Evolutionary conservation across 2,888 invertebrate species (phyloP).

Genomic region (Acanthosepion pharaonis): DNA sequence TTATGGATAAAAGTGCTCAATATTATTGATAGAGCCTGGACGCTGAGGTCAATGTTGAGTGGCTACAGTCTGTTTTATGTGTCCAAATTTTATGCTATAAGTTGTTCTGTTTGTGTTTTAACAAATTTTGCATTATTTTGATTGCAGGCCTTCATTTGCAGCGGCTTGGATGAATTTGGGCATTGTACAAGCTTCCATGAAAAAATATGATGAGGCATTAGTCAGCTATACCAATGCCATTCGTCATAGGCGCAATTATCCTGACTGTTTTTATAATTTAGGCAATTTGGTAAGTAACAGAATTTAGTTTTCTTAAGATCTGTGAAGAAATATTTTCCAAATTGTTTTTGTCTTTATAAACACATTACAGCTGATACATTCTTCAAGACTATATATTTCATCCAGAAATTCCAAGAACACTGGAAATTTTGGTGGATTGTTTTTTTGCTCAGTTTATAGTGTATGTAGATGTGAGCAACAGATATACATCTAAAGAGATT

Average conservation of each 20-base stretch:
- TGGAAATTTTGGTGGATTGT: no score
- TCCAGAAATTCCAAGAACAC: no score
- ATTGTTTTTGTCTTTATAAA: background rate
- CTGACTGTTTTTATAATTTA: conserved; percentile 94
- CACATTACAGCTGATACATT: no score
- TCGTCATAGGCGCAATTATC: conserved; percentile 84
- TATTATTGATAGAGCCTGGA: no score
- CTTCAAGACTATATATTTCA: no score
- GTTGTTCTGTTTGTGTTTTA: background rate
- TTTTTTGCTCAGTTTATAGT: no score
- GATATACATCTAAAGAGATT: no score
- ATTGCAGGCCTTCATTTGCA: conserved; percentile 85
- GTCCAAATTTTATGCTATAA: background rate
- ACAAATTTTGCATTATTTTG: background rate
- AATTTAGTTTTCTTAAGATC: background rate
- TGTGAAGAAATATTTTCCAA: background rate
- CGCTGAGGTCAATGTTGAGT: no score
- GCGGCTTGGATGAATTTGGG: conserved; percentile 99
- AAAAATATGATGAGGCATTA: conserved; percentile 83
- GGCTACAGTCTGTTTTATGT: no score
- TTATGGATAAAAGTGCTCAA: no score
- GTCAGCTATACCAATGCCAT: conserved; percentile 87
- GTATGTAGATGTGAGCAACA: no score
- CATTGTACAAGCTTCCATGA: conserved; percentile 87
- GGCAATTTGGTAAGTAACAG: conserved; percentile 86